Evolutionary conservation across 37 sponge, comb jelly and placozoan genomes (phyloP), one percentile per base, ranked within the genome.

Genomic region (Oopsacas minuta): DNA sequence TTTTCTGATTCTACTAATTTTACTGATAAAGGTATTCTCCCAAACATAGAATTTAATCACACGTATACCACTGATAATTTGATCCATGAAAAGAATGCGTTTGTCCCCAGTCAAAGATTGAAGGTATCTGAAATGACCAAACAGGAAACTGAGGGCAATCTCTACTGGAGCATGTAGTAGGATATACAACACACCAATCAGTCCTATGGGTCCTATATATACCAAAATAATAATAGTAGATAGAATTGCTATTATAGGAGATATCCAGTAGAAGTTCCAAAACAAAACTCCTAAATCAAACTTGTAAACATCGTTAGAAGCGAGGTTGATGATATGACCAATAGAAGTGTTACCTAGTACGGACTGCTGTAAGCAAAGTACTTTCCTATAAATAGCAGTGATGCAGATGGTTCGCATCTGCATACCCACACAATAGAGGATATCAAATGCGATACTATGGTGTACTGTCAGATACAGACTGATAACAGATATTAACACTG

Each of bases 301-400:
- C 22, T 61, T 61, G 75, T 61, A 61, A 10, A 61, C 75, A n/a
- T 61, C 75, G 75, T 61, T 61, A 20, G 75, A 61, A 61, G 30
- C 75, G 7, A 61, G 22, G 28, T 61, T 61, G 7, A 61, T 25
- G 30, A 61, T 61, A 61, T 61, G 75, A 5, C 75, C 75, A 3
- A 12, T 61, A 10, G 75, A 61, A 12, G 30, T n/a, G 28, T 12
- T 7, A 61, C 30, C 32, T 34, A 61, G 30, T 3, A n/a, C 30
- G 7, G 75, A 10, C 20, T 25, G 75, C 22, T 61, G 75, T 3
- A 61, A 32, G 30, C 75, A 34, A 12, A 61, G 75, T 10, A 61
- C 30, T n/a, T 61, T 61, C 30, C 28, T 61, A 34, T 32, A 61
- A n/a, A 61, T 61, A 34, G 75, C 75, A 61, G 75, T 61, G 3